Evolutionary conservation across 2,113 vertebrate genomes (phyloP).

Genomic region (Platysternon megacephalum): DNA sequence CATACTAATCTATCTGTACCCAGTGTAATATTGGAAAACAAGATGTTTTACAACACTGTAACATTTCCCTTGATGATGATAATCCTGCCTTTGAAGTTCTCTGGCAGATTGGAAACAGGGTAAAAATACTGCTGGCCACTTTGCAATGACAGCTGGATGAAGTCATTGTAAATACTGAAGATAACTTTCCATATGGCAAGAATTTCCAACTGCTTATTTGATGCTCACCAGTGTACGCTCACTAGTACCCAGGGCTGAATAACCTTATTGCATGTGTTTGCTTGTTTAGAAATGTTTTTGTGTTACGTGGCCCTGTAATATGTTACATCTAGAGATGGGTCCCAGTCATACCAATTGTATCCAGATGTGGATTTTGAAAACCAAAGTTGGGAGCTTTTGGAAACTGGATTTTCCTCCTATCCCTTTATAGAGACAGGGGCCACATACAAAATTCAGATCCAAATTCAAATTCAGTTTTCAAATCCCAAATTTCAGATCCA

Average conservation of each 20-base stretch:
- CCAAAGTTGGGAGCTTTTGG: not conserved
- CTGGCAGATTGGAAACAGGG: constrained; percentile 32
- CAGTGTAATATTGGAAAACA: not conserved
- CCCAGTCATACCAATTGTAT: not conserved
- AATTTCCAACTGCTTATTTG: constrained; percentile 53
- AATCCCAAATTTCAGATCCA: not conserved
- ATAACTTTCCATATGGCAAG: constrained; percentile 64
- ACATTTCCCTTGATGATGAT: not conserved
- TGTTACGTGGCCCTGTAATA: not conserved
- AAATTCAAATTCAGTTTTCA: not conserved
- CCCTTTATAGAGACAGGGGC: not conserved
- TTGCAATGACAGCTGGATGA: constrained; percentile 56
- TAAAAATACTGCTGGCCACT: constrained; percentile 51
- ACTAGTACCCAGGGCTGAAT: constrained; percentile 19
- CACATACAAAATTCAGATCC: not conserved
- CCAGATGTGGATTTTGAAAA: not conserved
- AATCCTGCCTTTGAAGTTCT: constrained; percentile 53
- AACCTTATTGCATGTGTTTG: not conserved
- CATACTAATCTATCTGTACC: not conserved
- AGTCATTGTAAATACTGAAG: constrained; percentile 35
- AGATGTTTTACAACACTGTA: not conserved
- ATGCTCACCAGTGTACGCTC: constrained; percentile 26
- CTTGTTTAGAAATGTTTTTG: constrained; percentile 41
- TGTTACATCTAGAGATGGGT: not conserved
- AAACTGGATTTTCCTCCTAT: not conserved